A percentile compares a stretch with the other conserved stretches of the same genome.
Conservation (phyloP, 2,113 vertebrate genomes). For the Plecotus auritus region DNA sequence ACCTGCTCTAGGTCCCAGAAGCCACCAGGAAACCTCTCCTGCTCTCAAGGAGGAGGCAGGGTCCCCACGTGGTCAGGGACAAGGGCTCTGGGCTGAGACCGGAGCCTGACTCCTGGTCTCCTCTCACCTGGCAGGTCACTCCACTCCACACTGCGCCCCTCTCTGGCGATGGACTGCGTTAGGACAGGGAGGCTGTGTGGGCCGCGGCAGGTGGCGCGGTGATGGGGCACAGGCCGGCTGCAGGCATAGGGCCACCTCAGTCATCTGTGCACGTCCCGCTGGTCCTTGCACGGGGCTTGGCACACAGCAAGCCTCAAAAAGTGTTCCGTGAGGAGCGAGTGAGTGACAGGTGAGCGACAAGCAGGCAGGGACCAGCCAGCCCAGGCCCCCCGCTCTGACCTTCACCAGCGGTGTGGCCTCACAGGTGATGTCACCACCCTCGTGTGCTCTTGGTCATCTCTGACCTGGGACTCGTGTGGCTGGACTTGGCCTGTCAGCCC, state of each 20-base stretch:
- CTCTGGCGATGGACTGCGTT: accelerated
- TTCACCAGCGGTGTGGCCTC: background rate
- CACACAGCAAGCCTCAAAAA: background rate
- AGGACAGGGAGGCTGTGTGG: background rate
- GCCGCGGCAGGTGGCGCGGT: background rate
- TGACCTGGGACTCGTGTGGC: background rate
- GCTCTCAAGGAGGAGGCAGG: background rate
- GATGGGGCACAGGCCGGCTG: background rate
- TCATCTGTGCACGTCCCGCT: background rate
- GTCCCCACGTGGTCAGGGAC: background rate
- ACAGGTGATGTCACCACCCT: background rate
- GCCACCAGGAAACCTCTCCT: background rate
- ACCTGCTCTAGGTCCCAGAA: background rate
- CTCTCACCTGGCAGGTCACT: background rate
- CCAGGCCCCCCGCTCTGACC: background rate
- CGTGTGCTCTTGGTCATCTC: background rate
- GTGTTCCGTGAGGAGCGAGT: accelerated
- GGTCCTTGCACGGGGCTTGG: background rate
- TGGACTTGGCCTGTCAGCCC: background rate
- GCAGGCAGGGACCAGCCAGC: background rate
- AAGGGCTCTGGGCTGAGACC: background rate
- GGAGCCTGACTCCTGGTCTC: background rate
- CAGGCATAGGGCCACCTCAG: background rate
- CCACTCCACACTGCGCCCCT: accelerated
- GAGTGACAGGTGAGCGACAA: background rate